Evolutionary conservation across 2,888 invertebrate species (phyloP), one percentile per base, ranked within the genome.

Genomic region (Platycheirus rosarum): DNA sequence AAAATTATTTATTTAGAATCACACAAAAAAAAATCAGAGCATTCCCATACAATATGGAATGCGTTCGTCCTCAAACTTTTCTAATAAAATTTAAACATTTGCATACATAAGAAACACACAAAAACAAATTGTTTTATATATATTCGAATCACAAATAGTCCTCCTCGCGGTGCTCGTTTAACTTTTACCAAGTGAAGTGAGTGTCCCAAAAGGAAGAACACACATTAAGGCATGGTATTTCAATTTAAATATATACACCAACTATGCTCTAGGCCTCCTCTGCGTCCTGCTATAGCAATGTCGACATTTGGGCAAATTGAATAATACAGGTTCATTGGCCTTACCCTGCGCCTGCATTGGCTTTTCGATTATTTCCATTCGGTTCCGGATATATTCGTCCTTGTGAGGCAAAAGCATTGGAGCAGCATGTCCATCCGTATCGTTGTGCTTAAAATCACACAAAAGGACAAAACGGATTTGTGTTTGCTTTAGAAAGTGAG

Each of bases 271-370:
- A 9, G 18, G 40, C 6, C 57, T 57, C 13, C 14, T 40, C 6
- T 23, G 40, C 29, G 29, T 40, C 68, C 49, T 62, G 48, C 18
- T 8, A 57, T 79, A 49, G 42, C 60, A 63, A 74, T 51, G 49
- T 53, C 53, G 77, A 77, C 82, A 71, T 82, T 82, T 68, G 71
- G 68, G 71, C 73, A 77, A 77, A 82, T 82, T 82, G 66, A 82
- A 82, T 82, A 73, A 77, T 48, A 73, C 29, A 68, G 68, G 82
- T 82, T 82, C 77, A 77, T 77, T 82, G 82, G 71, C 82, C 77
- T 77, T 26, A 62, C 77, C 57, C 68, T 77, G 71, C 63, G 77
- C 55, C 68, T 77, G 77, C 77, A 82, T 71, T 82, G 77, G 77
- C 48, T 77, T 73, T 73, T 73, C 82, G 77, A 73, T 73, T 82